Base-by-base conservation (phyloP, 2,113 vertebrate genomes). In the Ptychochromis oligacanthus region DNA sequence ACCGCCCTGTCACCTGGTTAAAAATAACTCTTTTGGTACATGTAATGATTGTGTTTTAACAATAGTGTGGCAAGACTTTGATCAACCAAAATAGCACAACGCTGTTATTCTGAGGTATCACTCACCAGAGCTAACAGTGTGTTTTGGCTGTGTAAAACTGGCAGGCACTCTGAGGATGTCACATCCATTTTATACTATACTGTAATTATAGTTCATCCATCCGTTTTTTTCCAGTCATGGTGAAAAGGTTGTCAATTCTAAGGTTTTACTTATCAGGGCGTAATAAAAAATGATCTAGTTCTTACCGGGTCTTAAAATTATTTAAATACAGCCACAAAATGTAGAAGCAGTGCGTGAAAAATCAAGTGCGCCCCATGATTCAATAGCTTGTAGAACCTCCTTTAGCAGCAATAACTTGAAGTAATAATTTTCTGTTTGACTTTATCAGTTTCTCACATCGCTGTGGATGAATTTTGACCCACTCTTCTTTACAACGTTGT, bases 1-100 rank as follows among this genome's bases (percentile, higher is more conserved):
- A 57, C 87, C 77, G 56, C 88, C 88, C 87, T 83, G 77, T 90
- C 89, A 92, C 81, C 89, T 89, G 59, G 40, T 88, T 94, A 95
- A 93, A 94, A 93, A 94, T 95, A 95, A 65, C 88, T 67, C 34
- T 46, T 83, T 72, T 59, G 17, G 72, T 59, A 28, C 57, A 77
- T 74, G 81, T 82, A 28, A 82, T 79, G 86, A 85, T 84, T 88
- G 82, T 85, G 34, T 70, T 81, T 31, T 72, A 94, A 93, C 90
- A 95, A 93, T 93, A 36, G 60, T 58, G 65, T 56, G 9, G 52
- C 86, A 86, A 60, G 70, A 85, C 83, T 91, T 93, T 92, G 86
- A 94, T 91, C 86, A 79, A 67, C 76, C 31, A 79, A 91, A 90
- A 92, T 87, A 87, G 57, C 74, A 20, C 38, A 0, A 10, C 14